A percentile compares a stretch with the other conserved stretches of the same genome.
Evolutionary conservation across 2,797 vertebrate genomes (phyloP).

Genomic region (Lutjanus campechanus): DNA sequence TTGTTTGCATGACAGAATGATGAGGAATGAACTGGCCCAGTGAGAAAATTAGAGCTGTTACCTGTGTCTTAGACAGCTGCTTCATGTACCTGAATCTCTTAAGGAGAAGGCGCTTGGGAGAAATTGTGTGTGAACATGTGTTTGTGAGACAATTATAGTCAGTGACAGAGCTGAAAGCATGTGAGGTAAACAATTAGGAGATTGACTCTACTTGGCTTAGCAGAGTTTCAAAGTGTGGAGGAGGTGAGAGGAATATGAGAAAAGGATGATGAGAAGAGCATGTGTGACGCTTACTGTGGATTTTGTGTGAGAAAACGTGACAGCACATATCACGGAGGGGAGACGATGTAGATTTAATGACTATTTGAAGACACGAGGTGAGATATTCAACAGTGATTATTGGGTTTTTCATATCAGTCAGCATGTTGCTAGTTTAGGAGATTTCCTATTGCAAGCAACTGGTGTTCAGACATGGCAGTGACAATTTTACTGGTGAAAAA

Average conservation of each 20-base stretch:
- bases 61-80: constrained; percentile 14
- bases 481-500: constrained; percentile 4
- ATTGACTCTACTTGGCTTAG: not conserved
- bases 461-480: not conserved
- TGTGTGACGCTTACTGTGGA: not conserved
- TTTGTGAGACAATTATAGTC: constrained; percentile 27
- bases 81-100: not conserved
- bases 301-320: constrained; percentile 22
- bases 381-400: constrained; percentile 2
- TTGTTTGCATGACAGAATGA: constrained; percentile 14
- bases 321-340: not conserved
- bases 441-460: not conserved
- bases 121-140: constrained; percentile 12
- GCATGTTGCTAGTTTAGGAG: constrained; percentile 1
- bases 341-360: not conserved
- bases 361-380: constrained; percentile 15
- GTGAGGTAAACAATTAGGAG: constrained; percentile 6
- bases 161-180: constrained; percentile 17
- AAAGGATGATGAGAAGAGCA: constrained; percentile 11
- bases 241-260: constrained; percentile 11
- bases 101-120: constrained; percentile 1
- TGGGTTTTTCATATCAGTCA: not conserved
- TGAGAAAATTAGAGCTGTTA: constrained; percentile 21
- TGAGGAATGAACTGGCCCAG: not conserved
- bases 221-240: constrained; percentile 7